Evolutionary conservation across 2,888 invertebrate species (phyloP).

Genomic region (Hydrotaea diabolus): DNA sequence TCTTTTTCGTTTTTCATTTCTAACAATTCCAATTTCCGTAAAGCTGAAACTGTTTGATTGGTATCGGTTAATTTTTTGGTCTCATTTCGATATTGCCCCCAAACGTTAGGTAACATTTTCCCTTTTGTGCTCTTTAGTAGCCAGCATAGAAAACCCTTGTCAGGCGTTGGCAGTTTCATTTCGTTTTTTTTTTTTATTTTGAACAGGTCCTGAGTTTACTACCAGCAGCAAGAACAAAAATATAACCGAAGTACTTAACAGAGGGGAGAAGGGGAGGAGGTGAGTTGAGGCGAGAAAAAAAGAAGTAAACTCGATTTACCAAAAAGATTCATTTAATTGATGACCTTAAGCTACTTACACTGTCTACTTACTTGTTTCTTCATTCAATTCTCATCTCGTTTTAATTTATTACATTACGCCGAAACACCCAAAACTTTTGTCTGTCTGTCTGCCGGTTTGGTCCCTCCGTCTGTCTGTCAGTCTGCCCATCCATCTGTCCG

Average conservation of each 20-base stretch:
- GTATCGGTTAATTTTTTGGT: not conserved
- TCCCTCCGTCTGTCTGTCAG: no score
- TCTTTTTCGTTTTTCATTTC: not conserved
- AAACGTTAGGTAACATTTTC: not conserved
- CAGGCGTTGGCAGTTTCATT: not conserved
- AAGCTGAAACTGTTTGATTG: not conserved
- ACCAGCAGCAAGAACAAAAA: not conserved
- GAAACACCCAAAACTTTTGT: not conserved
- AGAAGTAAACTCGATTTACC: constrained; percentile 31
- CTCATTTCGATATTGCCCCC: not conserved
- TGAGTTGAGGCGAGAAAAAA: not conserved
- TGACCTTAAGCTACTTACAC: constrained; percentile 61
- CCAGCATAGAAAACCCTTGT: not conserved
- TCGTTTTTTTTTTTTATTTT: no score
- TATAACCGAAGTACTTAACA: not conserved
- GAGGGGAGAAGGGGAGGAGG: no score
- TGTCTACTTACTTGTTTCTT: not conserved
- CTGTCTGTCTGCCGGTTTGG: no score
- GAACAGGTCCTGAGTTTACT: not conserved
- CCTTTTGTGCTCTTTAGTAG: not conserved
- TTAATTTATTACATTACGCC: constrained; percentile 31
- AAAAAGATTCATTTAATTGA: constrained; percentile 57
- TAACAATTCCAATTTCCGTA: not conserved
- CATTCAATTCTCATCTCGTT: constrained; percentile 17
- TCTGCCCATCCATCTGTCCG: not conserved